phyloP scores from a whole-genome alignment of 2,888 invertebrate genomes.

The Eulithis testata region DNA sequence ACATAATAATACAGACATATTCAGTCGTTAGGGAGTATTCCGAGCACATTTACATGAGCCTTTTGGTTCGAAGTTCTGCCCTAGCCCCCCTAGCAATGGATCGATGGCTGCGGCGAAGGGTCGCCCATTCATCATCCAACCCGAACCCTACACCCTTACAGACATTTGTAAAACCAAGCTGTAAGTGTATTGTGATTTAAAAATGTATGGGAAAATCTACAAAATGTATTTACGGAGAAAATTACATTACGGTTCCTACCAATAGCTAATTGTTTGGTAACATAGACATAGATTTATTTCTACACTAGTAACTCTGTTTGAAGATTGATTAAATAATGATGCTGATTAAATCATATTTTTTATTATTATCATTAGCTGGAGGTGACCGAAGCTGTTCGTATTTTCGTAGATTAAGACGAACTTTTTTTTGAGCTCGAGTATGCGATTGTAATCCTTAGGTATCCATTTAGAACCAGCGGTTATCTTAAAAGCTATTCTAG shows the following conservation, averaged over 20 bases:
- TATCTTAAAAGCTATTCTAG: no score
- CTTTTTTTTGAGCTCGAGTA: no score
- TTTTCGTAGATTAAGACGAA: no score
- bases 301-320: no score
- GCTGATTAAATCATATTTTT: neutral
- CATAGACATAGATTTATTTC: no score
- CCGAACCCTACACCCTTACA: slow-evolving; percentile 52
- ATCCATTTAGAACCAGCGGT: no score
- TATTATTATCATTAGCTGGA: neutral
- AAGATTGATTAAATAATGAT: neutral
- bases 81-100: slow-evolving; percentile 48
- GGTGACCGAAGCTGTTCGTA: no score
- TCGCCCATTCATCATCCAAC: slow-evolving; percentile 63
- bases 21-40: slow-evolving; percentile 24
- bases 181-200: slow-evolving; percentile 18
- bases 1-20: slow-evolving; percentile 10
- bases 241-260: neutral
- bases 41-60: slow-evolving; percentile 44
- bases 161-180: slow-evolving; percentile 36
- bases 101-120: slow-evolving; percentile 61
- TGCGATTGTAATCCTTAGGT: no score
- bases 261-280: no score
- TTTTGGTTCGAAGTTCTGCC: slow-evolving; percentile 51
- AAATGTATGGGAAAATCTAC: slow-evolving; percentile 8
- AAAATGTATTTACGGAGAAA: neutral